Conservation (phyloP, 2,888 invertebrate genomes). For the Drosophila hamatofila region DNA sequence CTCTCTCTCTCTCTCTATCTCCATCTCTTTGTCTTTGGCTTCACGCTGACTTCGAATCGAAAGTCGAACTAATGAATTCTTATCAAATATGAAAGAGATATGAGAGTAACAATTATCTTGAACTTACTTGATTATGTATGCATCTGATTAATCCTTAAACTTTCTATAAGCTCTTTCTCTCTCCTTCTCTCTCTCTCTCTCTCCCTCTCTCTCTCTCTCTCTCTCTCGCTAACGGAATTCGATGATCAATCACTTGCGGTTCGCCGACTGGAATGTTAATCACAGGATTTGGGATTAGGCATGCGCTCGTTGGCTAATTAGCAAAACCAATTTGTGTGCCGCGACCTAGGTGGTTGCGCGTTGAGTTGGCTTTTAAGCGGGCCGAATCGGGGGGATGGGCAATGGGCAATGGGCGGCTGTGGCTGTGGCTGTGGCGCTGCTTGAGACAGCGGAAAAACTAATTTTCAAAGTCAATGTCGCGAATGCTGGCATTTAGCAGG, state of each 20-base stretch:
- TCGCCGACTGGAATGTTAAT: neutral
- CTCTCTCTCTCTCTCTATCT: too few species aligned
- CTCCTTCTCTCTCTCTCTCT: too few species aligned
- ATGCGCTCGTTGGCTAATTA: constrained; percentile 29
- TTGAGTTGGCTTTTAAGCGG: neutral
- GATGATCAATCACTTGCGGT: constrained; percentile 1
- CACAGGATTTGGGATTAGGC: constrained; percentile 10
- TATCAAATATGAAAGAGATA: too few species aligned
- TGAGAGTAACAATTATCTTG: too few species aligned
- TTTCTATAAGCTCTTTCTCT: too few species aligned
- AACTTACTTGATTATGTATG: too few species aligned
- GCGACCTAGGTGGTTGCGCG: neutral
- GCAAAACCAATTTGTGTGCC: constrained; percentile 42
- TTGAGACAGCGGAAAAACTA: constrained; percentile 42
- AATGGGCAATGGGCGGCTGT: neutral
- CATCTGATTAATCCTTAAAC: too few species aligned
- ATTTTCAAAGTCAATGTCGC: constrained; percentile 73
- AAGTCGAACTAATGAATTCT: too few species aligned
- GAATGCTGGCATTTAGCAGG: constrained; percentile 33
- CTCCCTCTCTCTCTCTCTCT: neutral
- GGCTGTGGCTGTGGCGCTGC: neutral
- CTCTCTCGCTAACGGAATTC: neutral
- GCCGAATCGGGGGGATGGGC: too few species aligned
- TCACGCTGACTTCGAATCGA: too few species aligned
- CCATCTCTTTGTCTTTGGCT: too few species aligned